Percentiles rank a stretch among this genome's conserved stretches.
phyloP scores from a whole-genome alignment of 2,113 vertebrate genomes.

The Cathartes aura region DNA sequence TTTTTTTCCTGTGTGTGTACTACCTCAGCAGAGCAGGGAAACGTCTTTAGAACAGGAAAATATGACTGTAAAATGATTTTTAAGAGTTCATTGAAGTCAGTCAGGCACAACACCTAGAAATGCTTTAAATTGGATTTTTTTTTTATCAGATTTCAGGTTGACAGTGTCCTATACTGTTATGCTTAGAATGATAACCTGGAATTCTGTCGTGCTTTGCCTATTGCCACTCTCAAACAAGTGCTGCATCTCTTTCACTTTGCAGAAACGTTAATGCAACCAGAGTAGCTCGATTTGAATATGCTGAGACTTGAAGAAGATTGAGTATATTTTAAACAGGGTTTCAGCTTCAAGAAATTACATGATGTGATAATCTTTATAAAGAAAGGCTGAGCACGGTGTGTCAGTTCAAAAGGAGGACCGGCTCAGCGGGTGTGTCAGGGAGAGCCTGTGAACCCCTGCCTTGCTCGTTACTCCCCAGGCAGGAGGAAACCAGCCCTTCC shows the following conservation, averaged over 20 bases:
- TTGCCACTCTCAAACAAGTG: background rate
- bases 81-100: constrained; percentile 19
- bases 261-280: background rate
- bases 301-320: background rate
- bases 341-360: background rate
- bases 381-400: background rate
- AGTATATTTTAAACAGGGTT: background rate
- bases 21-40: background rate
- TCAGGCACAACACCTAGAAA: constrained; percentile 21
- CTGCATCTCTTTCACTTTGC: background rate
- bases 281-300: background rate
- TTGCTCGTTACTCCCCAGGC: background rate
- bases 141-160: constrained; percentile 26
- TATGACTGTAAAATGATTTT: constrained; percentile 33
- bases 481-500: background rate
- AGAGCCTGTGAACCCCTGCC: background rate
- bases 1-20: background rate
- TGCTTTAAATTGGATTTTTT: background rate
- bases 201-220: background rate
- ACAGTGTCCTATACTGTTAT: background rate
- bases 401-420: background rate
- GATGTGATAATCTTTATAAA: background rate
- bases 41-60: background rate
- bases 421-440: background rate
- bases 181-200: background rate